Conservation (phyloP, 1,140 invertebrate genomes). For the Epicauta chinensis region DNA sequence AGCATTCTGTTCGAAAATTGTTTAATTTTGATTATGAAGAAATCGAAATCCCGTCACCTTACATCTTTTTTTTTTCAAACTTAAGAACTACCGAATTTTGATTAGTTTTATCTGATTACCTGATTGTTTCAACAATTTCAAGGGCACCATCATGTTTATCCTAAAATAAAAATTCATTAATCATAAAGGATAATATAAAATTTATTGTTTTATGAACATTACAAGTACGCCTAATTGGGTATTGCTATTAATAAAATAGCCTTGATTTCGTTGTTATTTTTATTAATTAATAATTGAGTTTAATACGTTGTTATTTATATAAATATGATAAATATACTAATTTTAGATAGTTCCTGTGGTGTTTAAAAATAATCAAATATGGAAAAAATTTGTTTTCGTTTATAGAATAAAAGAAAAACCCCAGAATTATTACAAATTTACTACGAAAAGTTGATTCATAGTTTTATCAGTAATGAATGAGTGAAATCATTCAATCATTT, state of each 20-base stretch:
- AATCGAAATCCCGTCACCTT: too few species aligned
- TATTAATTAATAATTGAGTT: too few species aligned
- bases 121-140: conserved; percentile 87
- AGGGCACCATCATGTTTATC: conserved; percentile 84
- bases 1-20: too few species aligned
- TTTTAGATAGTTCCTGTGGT: not conserved
- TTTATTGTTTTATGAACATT: not conserved
- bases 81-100: not conserved
- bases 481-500: conserved; percentile 11
- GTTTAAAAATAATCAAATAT: conserved; percentile 1
- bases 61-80: not conserved
- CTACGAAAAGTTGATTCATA: too few species aligned
- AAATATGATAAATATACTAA: not conserved
- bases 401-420: too few species aligned
- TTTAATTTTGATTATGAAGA: too few species aligned
- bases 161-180: conserved; percentile 53
- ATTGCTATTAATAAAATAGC: too few species aligned
- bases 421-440: too few species aligned
- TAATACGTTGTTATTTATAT: conserved; percentile 6
- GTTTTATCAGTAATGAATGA: conserved; percentile 3
- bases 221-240: too few species aligned
- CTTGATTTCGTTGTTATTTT: too few species aligned
- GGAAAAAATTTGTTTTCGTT: too few species aligned
- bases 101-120: conserved; percentile 46
- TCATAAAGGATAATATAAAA: not conserved